These are phyloP conservation scores for Melanotaenia boesemani DNA, from an alignment of 2,797 vertebrate genomes.

Conservation along the genomic window DNA sequence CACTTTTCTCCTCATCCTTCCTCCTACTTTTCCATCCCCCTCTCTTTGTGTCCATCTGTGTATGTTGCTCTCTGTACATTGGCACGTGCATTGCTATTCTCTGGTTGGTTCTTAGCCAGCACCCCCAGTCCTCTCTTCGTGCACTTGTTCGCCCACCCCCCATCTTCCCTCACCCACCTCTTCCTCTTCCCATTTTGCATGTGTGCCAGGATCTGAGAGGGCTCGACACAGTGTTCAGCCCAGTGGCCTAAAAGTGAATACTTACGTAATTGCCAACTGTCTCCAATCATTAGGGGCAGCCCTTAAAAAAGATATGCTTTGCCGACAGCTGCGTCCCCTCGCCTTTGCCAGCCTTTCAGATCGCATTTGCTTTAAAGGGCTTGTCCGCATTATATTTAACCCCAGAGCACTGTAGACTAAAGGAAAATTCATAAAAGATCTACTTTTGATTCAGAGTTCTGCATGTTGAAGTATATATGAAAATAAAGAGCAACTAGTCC, in stretches of 20 bases:
- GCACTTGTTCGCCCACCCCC: constrained; percentile 56
- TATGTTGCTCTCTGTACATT: constrained; percentile 54
- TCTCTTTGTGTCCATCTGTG: constrained; percentile 58
- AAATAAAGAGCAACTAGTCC: constrained; percentile 14
- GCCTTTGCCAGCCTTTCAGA: constrained; percentile 87
- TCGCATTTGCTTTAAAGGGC: constrained; percentile 84
- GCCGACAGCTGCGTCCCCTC: constrained; percentile 86
- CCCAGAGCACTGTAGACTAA: constrained; percentile 61
- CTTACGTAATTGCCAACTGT: constrained; percentile 89
- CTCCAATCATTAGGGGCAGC: constrained; percentile 87
- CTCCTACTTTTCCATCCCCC: constrained; percentile 50
- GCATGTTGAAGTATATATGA: constrained; percentile 32
- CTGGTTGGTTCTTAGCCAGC: constrained; percentile 70
- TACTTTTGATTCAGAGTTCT: constrained; percentile 53
- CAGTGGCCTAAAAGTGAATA: constrained; percentile 85
- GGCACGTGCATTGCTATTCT: constrained; percentile 63
- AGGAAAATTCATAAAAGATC: constrained; percentile 47
- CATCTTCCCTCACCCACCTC: constrained; percentile 30
- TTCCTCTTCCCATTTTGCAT: constrained; percentile 58
- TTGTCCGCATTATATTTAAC: constrained; percentile 78
- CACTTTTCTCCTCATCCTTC: constrained; percentile 31
- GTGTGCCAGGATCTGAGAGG: constrained; percentile 78
- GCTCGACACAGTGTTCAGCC: constrained; percentile 72
- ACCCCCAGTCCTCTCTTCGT: constrained; percentile 61
- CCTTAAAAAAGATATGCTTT: constrained; percentile 85